Evolutionary conservation across 2,797 vertebrate genomes (phyloP).

Genomic region (Halcyon leucocephala): DNA sequence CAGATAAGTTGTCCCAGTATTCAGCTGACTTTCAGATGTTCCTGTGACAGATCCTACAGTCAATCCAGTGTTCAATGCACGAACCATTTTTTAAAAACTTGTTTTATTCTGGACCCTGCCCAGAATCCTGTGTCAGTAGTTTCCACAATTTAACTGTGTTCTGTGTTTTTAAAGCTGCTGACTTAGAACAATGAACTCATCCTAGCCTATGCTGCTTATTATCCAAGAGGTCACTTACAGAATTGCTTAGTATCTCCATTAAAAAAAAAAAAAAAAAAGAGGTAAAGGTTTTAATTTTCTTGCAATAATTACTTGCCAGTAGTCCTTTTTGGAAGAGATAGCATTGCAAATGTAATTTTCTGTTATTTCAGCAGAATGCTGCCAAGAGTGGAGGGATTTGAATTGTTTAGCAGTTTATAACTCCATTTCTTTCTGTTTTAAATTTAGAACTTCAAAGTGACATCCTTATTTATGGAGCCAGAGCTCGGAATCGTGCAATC

Average conservation of each 20-base stretch:
- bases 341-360: neutral
- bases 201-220: neutral
- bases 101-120: neutral
- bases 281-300: neutral
- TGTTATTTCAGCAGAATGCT: neutral
- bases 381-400: neutral
- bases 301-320: neutral
- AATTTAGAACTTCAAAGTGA: conserved; percentile 84
- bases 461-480: conserved; percentile 87
- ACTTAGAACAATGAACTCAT: neutral
- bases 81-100: neutral
- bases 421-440: neutral
- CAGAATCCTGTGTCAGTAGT: neutral
- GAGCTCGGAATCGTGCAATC: conserved; percentile 90
- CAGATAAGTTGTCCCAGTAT: neutral
- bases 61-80: neutral
- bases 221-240: neutral
- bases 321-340: neutral
- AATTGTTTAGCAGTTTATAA: neutral
- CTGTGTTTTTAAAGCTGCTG: neutral
- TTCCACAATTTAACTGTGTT: neutral
- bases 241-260: neutral
- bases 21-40: neutral
- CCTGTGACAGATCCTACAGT: neutral
- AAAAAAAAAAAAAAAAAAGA: neutral